These are phyloP conservation scores for Pachydiplax longipennis DNA, from an alignment of 2,888 invertebrate species.

Conservation along the genomic window DNA sequence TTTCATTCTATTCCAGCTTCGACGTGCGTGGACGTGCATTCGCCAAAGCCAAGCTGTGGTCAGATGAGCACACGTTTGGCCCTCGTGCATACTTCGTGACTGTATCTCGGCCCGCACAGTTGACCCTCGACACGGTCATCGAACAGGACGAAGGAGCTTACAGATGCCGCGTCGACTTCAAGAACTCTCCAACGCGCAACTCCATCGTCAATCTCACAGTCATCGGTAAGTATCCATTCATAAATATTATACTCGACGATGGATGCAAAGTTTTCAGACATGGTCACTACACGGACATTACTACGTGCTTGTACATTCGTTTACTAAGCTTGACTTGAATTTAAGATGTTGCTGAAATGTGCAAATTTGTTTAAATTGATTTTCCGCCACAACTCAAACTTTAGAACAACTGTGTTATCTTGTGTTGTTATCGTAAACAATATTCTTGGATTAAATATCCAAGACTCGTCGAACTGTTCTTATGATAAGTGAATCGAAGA, in stretches of 20 bases:
- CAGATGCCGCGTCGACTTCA: slow-evolving; percentile 66
- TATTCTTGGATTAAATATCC: no score
- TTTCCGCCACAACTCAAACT: no score
- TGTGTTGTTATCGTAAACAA: no score
- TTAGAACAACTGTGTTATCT: no score
- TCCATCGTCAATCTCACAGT: slow-evolving; percentile 66
- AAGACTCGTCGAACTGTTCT: no score
- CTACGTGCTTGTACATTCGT: no score
- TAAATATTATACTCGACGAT: neutral
- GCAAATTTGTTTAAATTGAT: no score
- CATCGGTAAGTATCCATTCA: slow-evolving; percentile 59
- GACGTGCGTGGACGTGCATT: slow-evolving; percentile 64
- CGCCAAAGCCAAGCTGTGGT: slow-evolving; percentile 62
- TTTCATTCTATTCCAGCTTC: slow-evolving; percentile 57
- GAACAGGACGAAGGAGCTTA: slow-evolving; percentile 58
- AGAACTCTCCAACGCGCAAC: slow-evolving; percentile 65
- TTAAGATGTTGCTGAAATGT: no score
- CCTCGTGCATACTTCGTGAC: slow-evolving; percentile 63
- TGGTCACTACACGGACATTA: no score
- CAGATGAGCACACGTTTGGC: slow-evolving; percentile 62
- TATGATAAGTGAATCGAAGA: no score
- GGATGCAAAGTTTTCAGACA: no score
- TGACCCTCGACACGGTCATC: slow-evolving; percentile 62
- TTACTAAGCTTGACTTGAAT: no score
- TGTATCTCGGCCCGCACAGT: slow-evolving; percentile 59